Conservation (phyloP, 2,113 vertebrate genomes). For the Natator depressus region DNA sequence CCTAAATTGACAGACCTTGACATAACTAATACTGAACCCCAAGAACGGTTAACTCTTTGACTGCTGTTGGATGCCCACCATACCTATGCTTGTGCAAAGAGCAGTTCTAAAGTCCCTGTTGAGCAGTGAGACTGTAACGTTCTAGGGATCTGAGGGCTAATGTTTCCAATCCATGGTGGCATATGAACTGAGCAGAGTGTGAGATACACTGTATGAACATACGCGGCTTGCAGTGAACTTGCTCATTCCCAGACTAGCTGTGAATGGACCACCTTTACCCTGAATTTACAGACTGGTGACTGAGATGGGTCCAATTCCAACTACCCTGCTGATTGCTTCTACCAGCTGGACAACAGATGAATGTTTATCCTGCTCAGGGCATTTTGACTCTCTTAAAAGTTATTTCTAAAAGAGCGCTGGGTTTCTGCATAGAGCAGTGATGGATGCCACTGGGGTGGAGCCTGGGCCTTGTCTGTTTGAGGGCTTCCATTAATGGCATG, state of each 20-base stretch:
- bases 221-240: background rate
- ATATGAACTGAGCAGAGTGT: background rate
- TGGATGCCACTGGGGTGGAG: background rate
- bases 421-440: background rate
- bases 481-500: background rate
- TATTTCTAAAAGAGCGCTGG: background rate
- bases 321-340: background rate
- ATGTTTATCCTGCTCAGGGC: background rate
- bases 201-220: fast-evolving
- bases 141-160: background rate
- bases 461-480: fast-evolving
- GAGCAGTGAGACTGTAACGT: background rate
- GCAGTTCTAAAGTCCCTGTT: background rate
- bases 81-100: fast-evolving
- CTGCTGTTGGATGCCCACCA: background rate
- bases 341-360: background rate
- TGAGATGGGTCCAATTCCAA: background rate
- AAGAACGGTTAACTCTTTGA: fast-evolving
- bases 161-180: background rate
- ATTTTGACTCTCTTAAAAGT: background rate
- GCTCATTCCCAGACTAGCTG: background rate
- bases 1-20: background rate
- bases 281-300: background rate
- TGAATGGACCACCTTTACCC: background rate
- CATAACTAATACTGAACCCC: background rate